Conservation (phyloP, 1,140 invertebrate species). For the Dermatophagoides farinae region DNA sequence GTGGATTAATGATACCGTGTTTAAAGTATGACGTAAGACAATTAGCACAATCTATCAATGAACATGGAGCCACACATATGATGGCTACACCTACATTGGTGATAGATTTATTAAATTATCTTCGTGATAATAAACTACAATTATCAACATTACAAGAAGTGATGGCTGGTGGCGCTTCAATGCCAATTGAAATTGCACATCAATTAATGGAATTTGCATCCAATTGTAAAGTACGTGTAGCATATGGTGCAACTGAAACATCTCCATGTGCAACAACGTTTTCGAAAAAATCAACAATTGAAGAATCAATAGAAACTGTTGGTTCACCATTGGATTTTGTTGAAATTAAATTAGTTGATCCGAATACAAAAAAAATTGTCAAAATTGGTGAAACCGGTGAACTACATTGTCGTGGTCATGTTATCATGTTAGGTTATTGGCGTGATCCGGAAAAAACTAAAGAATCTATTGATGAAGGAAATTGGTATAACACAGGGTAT, state of each 20-base stretch:
- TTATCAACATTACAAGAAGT: constrained; percentile 1
- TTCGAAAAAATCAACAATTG: not conserved
- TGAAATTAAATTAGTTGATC: constrained; percentile 55
- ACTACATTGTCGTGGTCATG: constrained; percentile 56
- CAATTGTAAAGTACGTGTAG: constrained; percentile 4
- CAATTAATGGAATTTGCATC: not conserved
- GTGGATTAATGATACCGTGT: not conserved
- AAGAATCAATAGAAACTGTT: constrained; percentile 1
- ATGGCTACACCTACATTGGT: constrained; percentile 13
- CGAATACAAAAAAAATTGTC: constrained; percentile 22
- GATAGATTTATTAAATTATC: constrained; percentile 14
- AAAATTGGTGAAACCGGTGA: constrained; percentile 40
- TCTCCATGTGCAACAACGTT: constrained; percentile 3
- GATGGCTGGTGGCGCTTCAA: constrained; percentile 8
- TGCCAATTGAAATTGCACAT: constrained; percentile 10
- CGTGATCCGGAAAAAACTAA: constrained; percentile 55
- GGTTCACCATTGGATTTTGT: constrained; percentile 48
- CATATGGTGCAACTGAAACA: constrained; percentile 14
- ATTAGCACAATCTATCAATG: constrained; percentile 5
- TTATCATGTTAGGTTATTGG: constrained; percentile 67
- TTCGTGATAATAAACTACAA: constrained; percentile 2
- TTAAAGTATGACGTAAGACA: constrained; percentile 10
- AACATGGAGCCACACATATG: constrained; percentile 9
- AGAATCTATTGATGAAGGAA: constrained; percentile 41
- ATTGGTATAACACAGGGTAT: constrained; percentile 80